Conservation (phyloP, 2,113 vertebrate species). For the Mobula hypostoma region DNA sequence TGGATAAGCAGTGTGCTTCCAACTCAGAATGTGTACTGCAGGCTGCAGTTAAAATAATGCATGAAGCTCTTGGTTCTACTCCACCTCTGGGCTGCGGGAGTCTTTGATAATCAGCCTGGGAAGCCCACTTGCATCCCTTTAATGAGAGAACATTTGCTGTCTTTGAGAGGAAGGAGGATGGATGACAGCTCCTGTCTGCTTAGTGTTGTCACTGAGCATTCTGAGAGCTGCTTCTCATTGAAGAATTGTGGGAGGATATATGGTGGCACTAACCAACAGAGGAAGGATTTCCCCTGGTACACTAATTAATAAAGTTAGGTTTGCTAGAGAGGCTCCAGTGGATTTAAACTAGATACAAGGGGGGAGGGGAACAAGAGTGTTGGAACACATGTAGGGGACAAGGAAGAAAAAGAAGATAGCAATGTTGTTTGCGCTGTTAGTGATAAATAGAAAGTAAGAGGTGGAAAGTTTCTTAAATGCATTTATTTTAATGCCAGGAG, state of each 20-base stretch:
- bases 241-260: background rate
- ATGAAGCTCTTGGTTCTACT: conserved; percentile 4
- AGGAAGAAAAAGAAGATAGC: too few relatives aligned
- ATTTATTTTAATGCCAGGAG: too few relatives aligned
- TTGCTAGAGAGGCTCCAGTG: too few relatives aligned
- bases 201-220: background rate
- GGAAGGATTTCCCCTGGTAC: background rate
- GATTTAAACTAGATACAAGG: too few relatives aligned
- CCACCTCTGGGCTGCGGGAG: background rate
- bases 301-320: too few relatives aligned
- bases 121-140: background rate
- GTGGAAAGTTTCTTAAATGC: too few relatives aligned
- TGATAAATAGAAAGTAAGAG: too few relatives aligned
- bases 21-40: background rate
- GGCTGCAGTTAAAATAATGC: background rate
- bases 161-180: background rate
- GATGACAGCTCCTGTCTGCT: background rate
- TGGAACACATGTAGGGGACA: too few relatives aligned
- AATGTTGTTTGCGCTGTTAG: too few relatives aligned
- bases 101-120: background rate
- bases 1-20: background rate
- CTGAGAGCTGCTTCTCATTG: background rate
- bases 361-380: too few relatives aligned
- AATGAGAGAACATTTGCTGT: background rate
- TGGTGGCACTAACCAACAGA: background rate